Evolutionary conservation across 2,797 vertebrate species (phyloP), one percentile per base, ranked within the genome.

Genomic region (Glossophaga mutica): DNA sequence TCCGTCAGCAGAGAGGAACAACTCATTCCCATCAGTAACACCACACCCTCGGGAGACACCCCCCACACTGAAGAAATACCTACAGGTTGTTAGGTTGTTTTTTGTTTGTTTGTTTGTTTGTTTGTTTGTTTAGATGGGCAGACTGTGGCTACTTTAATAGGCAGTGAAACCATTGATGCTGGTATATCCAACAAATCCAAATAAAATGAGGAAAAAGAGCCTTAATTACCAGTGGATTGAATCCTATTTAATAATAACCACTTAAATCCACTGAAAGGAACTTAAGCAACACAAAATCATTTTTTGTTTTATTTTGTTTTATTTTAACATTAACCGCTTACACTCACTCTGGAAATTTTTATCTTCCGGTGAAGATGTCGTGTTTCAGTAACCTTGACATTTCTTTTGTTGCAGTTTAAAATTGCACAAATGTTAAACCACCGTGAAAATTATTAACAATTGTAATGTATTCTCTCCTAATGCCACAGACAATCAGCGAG

Each of bases 401-500:
- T 15, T 15, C 26, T 82, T 70, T 90, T 62, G 22, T 59, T 59
- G 68, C 82, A 37, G 24, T 87, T 98, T 79, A 42, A 93, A 97
- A 91, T 50, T 71, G 19, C 62, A 59, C 79, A 62, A 93, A 91
- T 95, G 81, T 92, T 34, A 32, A 74, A 87, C 62, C 39, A 39
- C 9, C 76, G 26, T 94, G 84, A 97, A 87, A 95, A 73, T 83
- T 52, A 95, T 59, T 94, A 94, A 73, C n/a, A 85, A n/a, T 90
- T 42, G 46, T 89, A 87, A 94, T 77, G 6, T 67, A 5, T 71
- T 52, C 73, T 91, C 55, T 52, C 79, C 96, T 91, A 89, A 85
- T 90, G 12, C 21, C 67, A 62, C 81, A 87, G 9, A 24, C 29
- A 90, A 52, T 88, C 44, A 55, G 89, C 0, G 67, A 94, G 46